Base-by-base conservation (phyloP, 2,797 vertebrate genomes). In the Triplophysa bombifrons region DNA sequence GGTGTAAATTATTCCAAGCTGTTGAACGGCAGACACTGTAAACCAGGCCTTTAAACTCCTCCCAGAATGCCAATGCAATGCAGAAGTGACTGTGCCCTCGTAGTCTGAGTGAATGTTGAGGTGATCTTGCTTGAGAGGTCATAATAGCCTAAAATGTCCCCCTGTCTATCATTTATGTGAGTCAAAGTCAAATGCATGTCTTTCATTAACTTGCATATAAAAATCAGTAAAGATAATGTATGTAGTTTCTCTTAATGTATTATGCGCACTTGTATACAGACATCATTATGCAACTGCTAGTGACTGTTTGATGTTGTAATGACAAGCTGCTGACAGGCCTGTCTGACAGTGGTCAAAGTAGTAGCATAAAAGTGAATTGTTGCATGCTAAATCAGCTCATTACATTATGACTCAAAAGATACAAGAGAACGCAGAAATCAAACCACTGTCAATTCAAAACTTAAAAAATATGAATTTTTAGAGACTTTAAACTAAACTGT, bases 301-400 rank as follows among this genome's bases (percentile, higher is more conserved):
- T 64, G 44, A 70, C 51, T 41, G 27, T 56, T 46, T 70, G 30
- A 50, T 72, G 66, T 38, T 53, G 64, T 58, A 74, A 51, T 79
- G 77, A 68, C 61, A 65, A 64, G 67, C 60, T 51, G 77, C 19
- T 72, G 84, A 82, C 77, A 85, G 80, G 60, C 9, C 11, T 14
- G 50, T 50, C 38, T 61, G 61, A 48, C 50, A 3, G 34, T 48
- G 77, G 70, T 66, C 77, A 73, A 66, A 73, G 19, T 50, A 67
- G 34, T 67, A 10, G 13, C 2, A 5, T 11, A 19, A 53, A 50
- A 71, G 27, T 34, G 30, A 55, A 38, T 4, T 17, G 27, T 19
- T 53, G 8, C 48, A 63, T 64, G 56, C 0, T 60, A 78, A 41
- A 17, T 22, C 22, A 27, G 10, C 50, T 53, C 53, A 27, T 63